Evolutionary conservation across 92 coral and sea anemone genomes (phyloP).

Genomic region (Porites lobata): DNA sequence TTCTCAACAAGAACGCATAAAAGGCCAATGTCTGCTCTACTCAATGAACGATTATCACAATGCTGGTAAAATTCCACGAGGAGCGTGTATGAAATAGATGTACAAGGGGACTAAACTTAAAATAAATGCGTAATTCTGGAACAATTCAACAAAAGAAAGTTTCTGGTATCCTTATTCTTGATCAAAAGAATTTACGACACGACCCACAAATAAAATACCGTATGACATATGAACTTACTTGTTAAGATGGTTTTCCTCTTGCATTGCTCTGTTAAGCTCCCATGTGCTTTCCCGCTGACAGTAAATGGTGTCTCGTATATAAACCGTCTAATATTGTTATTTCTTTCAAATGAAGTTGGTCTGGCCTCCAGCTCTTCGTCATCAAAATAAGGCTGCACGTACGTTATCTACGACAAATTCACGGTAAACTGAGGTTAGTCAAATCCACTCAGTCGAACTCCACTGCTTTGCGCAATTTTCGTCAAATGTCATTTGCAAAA

Average conservation of each 20-base stretch:
- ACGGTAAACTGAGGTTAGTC: background rate
- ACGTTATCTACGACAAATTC: conserved; percentile 75
- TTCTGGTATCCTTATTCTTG: no score
- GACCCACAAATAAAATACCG: no score
- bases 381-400: conserved; percentile 94
- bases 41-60: no score
- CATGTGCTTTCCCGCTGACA: conserved; percentile 96
- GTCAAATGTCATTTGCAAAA: background rate
- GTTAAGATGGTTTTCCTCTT: conserved; percentile 97
- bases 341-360: conserved; percentile 91
- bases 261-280: conserved; percentile 91
- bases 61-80: no score
- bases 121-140: no score
- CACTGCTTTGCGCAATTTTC: background rate
- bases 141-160: no score
- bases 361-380: conserved; percentile 85
- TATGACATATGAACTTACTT: conserved; percentile 63
- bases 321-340: conserved; percentile 94
- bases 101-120: no score
- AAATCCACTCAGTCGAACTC: no score
- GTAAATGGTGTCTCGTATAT: conserved; percentile 98
- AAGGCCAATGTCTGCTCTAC: no score
- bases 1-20: no score
- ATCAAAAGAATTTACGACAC: no score
- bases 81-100: no score